These are phyloP conservation scores for Physocephala rufipes DNA, from an alignment of 2,888 invertebrate species.

Conservation along the genomic window DNA sequence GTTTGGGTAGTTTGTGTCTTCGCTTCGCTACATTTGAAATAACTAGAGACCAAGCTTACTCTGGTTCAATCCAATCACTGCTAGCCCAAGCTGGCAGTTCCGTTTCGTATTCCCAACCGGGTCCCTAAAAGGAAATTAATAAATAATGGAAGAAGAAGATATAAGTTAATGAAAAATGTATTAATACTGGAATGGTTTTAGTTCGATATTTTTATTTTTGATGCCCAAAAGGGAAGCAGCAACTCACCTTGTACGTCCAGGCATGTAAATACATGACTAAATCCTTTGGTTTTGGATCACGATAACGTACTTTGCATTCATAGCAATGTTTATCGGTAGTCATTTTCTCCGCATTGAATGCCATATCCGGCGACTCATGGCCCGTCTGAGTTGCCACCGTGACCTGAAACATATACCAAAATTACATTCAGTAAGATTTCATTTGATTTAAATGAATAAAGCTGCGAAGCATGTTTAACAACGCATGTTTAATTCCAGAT, in stretches of 20 bases:
- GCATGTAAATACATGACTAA: conserved; percentile 97
- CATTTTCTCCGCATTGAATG: conserved; percentile 76
- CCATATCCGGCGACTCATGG: conserved; percentile 76
- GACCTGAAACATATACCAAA: conserved; percentile 66
- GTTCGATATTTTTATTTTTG: background rate
- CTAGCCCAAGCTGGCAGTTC: conserved; percentile 92
- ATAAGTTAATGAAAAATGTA: background rate
- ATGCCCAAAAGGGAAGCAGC: background rate
- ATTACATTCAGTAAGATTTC: too few relatives aligned
- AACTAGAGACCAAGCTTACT: conserved; percentile 54
- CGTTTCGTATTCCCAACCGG: conserved; percentile 94
- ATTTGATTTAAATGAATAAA: background rate
- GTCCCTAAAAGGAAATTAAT: conserved; percentile 71
- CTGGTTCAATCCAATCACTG: conserved; percentile 82
- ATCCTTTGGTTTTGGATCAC: conserved; percentile 91
- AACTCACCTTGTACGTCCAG: conserved; percentile 83
- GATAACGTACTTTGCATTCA: conserved; percentile 90
- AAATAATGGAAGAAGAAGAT: conserved; percentile 44
- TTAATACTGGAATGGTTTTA: too few relatives aligned
- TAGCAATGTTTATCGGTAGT: conserved; percentile 87
- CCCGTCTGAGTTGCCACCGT: conserved; percentile 89
- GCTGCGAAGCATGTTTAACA: too few relatives aligned
- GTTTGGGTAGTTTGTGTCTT: background rate
- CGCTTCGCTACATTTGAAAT: conserved; percentile 41
- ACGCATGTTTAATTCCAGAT: too few relatives aligned